Percentiles rank a stretch among this genome's conserved stretches.
phyloP scores from a whole-genome alignment of 1,140 invertebrate species.

The Scylla paramamosain region DNA sequence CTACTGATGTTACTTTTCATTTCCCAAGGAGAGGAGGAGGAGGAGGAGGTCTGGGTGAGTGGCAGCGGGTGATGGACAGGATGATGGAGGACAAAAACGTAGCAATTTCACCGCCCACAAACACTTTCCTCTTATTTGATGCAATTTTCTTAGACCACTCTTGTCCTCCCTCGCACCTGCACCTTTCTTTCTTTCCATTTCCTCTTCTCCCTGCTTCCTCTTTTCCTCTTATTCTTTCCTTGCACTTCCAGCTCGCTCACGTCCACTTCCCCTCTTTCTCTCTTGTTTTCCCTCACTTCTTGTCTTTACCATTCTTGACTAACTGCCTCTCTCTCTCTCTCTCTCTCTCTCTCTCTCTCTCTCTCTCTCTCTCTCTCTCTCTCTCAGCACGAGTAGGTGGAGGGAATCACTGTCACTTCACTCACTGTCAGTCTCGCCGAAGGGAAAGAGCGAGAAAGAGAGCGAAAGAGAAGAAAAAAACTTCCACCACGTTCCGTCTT shows the following conservation, averaged over 20 bases:
- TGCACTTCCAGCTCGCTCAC: not conserved
- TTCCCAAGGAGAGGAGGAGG: not conserved
- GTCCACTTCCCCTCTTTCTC: not conserved
- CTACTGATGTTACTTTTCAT: no score
- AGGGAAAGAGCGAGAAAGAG: no score
- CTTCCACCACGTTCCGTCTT: not conserved
- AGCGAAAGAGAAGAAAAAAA: not conserved
- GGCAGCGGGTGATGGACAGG: not conserved
- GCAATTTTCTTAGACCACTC: not conserved
- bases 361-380: constrained; percentile 20
- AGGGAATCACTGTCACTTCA: not conserved
- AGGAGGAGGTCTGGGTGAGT: not conserved
- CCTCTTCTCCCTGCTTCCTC: not conserved
- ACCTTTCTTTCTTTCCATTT: not conserved
- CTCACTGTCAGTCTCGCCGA: not conserved
- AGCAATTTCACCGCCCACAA: not conserved
- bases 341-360: constrained; percentile 20
- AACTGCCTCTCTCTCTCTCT: not conserved
- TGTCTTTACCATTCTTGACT: no score
- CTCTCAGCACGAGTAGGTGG: not conserved
- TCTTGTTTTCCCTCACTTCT: no score
- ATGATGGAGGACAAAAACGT: not conserved
- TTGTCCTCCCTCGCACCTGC: not conserved
- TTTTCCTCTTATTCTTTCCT: not conserved
- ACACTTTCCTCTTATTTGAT: not conserved